These are phyloP conservation scores for Trachelipus rathkii DNA, from an alignment of 1,140 invertebrate genomes.

Conservation along the genomic window DNA sequence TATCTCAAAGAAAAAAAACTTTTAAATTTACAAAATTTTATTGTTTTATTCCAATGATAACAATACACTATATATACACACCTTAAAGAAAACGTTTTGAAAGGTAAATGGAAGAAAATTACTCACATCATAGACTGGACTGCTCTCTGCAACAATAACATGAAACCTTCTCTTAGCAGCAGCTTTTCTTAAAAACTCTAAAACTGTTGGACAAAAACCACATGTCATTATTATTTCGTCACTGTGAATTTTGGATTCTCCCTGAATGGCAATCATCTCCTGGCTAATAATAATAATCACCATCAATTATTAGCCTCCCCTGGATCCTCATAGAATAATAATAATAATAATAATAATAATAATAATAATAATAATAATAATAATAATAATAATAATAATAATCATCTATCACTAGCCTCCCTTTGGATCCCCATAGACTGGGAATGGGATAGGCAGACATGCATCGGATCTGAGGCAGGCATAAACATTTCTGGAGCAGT, in stretches of 20 bases:
- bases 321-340: too few relatives aligned
- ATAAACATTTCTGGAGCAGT: too few relatives aligned
- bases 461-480: too few relatives aligned
- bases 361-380: neutral
- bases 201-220: slow-evolving; percentile 74
- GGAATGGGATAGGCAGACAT: too few relatives aligned
- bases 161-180: slow-evolving; percentile 69
- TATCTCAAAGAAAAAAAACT: too few relatives aligned
- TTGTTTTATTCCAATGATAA: too few relatives aligned
- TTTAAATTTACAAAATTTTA: too few relatives aligned
- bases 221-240: slow-evolving; percentile 87
- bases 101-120: neutral
- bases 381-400: neutral
- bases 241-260: slow-evolving; percentile 81
- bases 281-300: slow-evolving; percentile 54
- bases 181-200: slow-evolving; percentile 80
- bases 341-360: neutral
- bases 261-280: slow-evolving; percentile 76
- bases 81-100: too few relatives aligned
- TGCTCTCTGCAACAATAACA: slow-evolving; percentile 80
- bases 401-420: neutral
- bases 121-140: slow-evolving; percentile 60
- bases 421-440: too few relatives aligned
- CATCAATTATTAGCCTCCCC: neutral
- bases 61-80: too few relatives aligned